phyloP scores from a whole-genome alignment of 1,140 invertebrate genomes.

The Aricia agestis region DNA sequence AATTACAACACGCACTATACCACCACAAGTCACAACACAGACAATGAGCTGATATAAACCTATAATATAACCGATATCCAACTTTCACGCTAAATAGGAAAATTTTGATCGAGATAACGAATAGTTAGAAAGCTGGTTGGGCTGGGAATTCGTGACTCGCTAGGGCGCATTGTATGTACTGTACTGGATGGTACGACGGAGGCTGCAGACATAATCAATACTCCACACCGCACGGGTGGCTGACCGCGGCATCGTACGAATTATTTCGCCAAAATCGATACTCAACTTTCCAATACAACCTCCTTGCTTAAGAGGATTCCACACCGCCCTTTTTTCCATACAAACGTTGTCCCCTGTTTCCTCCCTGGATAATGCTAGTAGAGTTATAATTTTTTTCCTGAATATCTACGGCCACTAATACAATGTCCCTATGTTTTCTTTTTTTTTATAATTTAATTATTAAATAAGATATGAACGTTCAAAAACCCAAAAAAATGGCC shows the following conservation, averaged over 20 bases:
- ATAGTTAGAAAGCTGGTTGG: conserved; percentile 50
- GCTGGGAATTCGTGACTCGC: conserved; percentile 51
- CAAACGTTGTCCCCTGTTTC: no score
- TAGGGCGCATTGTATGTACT: conserved; percentile 36
- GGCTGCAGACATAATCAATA: conserved; percentile 67
- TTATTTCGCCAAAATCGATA: conserved; percentile 14
- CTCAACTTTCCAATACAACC: neutral
- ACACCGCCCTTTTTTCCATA: no score
- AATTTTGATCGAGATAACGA: conserved; percentile 42
- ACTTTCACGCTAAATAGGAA: conserved; percentile 33
- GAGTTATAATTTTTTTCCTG: no score
- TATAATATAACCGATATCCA: neutral
- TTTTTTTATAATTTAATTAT: no score
- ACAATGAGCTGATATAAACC: neutral
- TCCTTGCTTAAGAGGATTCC: neutral
- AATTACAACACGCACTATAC: conserved; percentile 14
- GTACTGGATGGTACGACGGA: conserved; percentile 39
- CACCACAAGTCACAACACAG: neutral
- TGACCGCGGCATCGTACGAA: conserved; percentile 44
- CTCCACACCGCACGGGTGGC: conserved; percentile 35
- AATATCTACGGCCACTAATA: no score
- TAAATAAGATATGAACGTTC: no score
- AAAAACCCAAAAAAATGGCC: no score
- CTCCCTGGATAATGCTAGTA: no score
- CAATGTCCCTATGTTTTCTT: no score